Percentiles rank a stretch among this genome's conserved stretches.
These are phyloP conservation scores for Oxycera nigricornis DNA, from an alignment of 2,888 invertebrate genomes.

Conservation along the genomic window DNA sequence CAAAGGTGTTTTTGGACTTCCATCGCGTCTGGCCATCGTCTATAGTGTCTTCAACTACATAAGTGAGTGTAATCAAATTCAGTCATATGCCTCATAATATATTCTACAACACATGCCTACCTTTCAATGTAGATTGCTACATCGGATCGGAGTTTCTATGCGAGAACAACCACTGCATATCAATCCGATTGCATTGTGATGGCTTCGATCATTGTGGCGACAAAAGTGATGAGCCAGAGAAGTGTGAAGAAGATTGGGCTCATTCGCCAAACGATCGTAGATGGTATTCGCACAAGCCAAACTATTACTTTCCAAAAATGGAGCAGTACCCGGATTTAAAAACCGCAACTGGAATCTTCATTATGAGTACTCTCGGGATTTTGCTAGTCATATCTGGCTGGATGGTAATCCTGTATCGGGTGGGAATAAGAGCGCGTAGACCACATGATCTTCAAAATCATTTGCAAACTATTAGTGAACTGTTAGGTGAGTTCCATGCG, in stretches of 20 bases:
- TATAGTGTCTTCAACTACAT: constrained; percentile 75
- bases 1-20: constrained; percentile 69
- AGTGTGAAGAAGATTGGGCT: constrained; percentile 69
- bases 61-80: constrained; percentile 62
- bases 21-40: constrained; percentile 71
- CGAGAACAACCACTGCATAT: constrained; percentile 74
- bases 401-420: constrained; percentile 69
- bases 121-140: constrained; percentile 77
- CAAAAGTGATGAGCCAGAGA: constrained; percentile 71
- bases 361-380: constrained; percentile 70
- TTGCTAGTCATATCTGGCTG: constrained; percentile 69
- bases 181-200: constrained; percentile 72
- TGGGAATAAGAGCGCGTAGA: constrained; percentile 69
- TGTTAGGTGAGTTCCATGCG: constrained; percentile 64
- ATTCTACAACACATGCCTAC: not conserved
- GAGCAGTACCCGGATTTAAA: constrained; percentile 71
- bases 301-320: constrained; percentile 75
- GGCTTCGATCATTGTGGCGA: constrained; percentile 81
- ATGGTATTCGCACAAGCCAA: constrained; percentile 73
- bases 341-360: constrained; percentile 70
- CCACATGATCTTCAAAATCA: constrained; percentile 71
- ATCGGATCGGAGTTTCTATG: constrained; percentile 74
- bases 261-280: constrained; percentile 65
- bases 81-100: not conserved
- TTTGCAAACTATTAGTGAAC: constrained; percentile 72